Conservation (phyloP, 2,113 vertebrate species). For the Gracilinanus agilis region DNA sequence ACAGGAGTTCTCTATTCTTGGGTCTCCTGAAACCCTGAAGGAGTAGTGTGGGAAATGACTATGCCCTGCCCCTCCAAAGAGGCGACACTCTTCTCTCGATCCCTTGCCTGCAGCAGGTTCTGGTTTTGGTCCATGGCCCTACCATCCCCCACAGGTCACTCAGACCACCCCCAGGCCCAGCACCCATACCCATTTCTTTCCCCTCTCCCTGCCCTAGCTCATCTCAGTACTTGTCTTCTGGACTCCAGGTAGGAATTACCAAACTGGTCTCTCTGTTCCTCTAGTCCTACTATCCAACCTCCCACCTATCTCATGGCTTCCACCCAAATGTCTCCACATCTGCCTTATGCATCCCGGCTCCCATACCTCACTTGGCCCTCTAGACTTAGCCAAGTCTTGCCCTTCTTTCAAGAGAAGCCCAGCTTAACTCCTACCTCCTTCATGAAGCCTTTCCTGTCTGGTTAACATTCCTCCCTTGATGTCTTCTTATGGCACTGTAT, state of each 20-base stretch:
- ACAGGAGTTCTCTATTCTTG: background rate
- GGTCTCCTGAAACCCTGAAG: background rate
- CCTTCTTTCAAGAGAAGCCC: background rate
- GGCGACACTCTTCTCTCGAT: background rate
- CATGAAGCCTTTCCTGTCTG: background rate
- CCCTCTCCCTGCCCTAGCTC: no score
- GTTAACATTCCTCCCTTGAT: background rate
- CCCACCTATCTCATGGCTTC: background rate
- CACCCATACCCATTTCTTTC: no score
- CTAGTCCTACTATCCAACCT: background rate
- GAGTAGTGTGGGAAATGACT: background rate
- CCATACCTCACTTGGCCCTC: fast-evolving
- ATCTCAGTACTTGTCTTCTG: background rate
- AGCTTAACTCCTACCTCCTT: background rate
- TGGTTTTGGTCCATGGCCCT: background rate
- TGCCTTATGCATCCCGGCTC: background rate
- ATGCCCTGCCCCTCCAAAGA: no score
- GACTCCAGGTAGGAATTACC: background rate
- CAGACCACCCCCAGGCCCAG: no score
- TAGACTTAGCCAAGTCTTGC: background rate
- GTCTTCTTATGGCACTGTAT: background rate
- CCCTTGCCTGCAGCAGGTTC: background rate
- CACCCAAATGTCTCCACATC: background rate
- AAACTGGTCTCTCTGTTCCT: background rate
- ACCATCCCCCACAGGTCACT: background rate